These are phyloP conservation scores for Streptopelia turtur DNA, from an alignment of 2,797 vertebrate genomes.

Conservation along the genomic window DNA sequence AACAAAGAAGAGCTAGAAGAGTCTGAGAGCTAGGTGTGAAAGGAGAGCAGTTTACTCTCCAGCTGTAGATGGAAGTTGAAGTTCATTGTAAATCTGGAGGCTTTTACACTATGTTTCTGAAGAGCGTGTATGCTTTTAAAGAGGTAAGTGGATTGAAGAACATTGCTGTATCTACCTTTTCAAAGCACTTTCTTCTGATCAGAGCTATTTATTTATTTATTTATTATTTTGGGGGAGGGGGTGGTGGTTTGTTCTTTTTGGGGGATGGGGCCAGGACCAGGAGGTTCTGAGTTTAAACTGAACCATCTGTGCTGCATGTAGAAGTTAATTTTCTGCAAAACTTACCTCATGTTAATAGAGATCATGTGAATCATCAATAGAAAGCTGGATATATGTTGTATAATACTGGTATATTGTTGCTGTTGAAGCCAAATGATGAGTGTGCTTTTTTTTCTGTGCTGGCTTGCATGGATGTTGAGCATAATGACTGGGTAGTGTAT, in stretches of 20 bases:
- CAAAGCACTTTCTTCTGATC: neutral
- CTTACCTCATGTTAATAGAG: neutral
- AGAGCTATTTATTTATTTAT: neutral
- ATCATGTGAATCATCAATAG: accelerated
- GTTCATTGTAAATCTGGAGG: neutral
- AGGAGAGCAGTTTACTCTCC: neutral
- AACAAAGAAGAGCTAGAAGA: neutral
- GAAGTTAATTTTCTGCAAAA: neutral
- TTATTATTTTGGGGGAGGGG: accelerated
- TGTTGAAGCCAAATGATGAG: neutral
- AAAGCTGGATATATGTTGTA: neutral
- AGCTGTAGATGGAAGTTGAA: neutral
- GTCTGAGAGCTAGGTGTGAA: neutral
- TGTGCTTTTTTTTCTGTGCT: neutral
- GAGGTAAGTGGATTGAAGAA: neutral
- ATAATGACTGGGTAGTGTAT: neutral
- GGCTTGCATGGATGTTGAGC: neutral
- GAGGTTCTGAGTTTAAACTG: neutral
- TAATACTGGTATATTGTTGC: neutral
- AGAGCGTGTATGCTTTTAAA: neutral
- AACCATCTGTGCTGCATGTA: neutral
- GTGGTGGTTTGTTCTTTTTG: neutral
- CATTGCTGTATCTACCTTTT: neutral
- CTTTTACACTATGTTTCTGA: neutral
- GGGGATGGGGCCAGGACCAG: accelerated